Conservation (phyloP, 2,113 vertebrate genomes). For the Grantiella picta region DNA sequence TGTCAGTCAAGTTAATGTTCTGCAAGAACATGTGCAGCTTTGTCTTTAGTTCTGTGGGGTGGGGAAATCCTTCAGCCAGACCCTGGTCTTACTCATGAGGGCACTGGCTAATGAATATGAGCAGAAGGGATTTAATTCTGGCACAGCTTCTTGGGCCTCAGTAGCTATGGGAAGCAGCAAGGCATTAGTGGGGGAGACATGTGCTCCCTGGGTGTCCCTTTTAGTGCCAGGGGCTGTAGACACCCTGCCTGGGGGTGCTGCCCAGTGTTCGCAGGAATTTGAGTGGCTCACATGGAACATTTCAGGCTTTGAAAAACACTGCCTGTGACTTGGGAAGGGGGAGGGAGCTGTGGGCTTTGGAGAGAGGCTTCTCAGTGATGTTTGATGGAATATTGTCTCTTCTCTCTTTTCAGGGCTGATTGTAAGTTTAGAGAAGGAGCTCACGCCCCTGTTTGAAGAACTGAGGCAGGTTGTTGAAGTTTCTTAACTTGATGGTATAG, state of each 20-base stretch:
- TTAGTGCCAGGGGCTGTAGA: neutral
- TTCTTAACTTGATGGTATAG: conserved; percentile 69
- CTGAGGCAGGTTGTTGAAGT: conserved; percentile 93
- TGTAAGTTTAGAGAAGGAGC: conserved; percentile 94
- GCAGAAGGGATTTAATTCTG: neutral
- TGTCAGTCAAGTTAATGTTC: accelerated
- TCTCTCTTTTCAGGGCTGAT: conserved; percentile 82
- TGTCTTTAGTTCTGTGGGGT: neutral
- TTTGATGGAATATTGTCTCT: neutral
- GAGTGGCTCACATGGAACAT: neutral
- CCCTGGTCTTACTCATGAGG: accelerated
- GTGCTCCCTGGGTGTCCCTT: neutral
- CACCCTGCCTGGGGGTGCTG: neutral
- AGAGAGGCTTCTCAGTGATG: neutral
- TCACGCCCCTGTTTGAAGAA: conserved; percentile 90
- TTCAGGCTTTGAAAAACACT: neutral
- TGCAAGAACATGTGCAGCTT: neutral
- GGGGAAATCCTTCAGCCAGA: neutral
- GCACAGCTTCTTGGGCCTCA: neutral
- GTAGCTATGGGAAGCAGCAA: neutral
- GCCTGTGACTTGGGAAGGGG: neutral
- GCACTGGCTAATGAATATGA: neutral
- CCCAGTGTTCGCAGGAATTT: accelerated
- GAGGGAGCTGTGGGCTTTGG: neutral
- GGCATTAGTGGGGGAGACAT: neutral